Conservation (phyloP, 2,888 invertebrate species). For the Ferrisia virgata region DNA sequence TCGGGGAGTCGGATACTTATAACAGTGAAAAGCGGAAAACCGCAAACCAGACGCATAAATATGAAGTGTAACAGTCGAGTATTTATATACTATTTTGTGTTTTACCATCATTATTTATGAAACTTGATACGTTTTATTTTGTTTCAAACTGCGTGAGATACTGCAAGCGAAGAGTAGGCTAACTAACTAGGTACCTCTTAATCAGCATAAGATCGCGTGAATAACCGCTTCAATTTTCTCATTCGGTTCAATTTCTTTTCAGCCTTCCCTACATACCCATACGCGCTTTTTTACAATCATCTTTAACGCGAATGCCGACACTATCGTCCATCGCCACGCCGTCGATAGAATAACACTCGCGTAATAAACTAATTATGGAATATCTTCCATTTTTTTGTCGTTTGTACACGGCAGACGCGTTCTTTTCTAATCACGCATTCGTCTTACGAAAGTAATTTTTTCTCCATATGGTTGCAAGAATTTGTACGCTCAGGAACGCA, state of each 20-base stretch:
- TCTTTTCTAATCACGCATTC: too few species aligned
- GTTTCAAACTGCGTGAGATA: constrained; percentile 42
- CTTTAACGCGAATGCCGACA: not conserved
- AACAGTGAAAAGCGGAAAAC: constrained; percentile 23
- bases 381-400: too few species aligned
- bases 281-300: not conserved
- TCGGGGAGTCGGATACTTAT: constrained; percentile 35
- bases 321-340: too few species aligned
- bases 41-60: constrained; percentile 41
- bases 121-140: constrained; percentile 40
- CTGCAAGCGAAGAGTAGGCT: not conserved
- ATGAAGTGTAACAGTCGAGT: constrained; percentile 32
- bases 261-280: not conserved
- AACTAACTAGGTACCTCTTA: constrained; percentile 31
- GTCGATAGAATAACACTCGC: too few species aligned
- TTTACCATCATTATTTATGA: constrained; percentile 38
- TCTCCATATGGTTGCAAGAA: too few species aligned
- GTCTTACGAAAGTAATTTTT: too few species aligned
- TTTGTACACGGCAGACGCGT: too few species aligned
- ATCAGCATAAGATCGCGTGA: constrained; percentile 31
- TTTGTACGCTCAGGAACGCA: too few species aligned
- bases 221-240: constrained; percentile 2
- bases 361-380: too few species aligned
- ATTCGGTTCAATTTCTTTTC: not conserved
- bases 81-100: constrained; percentile 38